Base-by-base conservation (phyloP, 2,888 invertebrate species). In the Ormyrus rosae region DNA sequence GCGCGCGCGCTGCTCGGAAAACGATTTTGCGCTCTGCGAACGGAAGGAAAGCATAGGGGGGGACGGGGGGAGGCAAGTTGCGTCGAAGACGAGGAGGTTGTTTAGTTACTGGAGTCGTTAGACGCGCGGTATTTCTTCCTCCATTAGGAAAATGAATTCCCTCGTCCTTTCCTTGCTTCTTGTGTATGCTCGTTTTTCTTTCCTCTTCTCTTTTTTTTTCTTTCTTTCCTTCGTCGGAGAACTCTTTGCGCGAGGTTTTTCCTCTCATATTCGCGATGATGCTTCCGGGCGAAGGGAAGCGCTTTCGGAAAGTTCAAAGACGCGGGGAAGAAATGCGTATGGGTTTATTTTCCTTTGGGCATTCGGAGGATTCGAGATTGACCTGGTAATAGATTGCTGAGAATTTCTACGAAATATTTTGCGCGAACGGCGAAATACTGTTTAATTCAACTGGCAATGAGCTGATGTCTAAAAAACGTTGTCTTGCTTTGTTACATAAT, bases 141-240 rank as follows among this genome's bases (percentile, higher is more conserved):
- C 88, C 88, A 88, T 88, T 88, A 88, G 87, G 88, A 85, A 88
- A 88, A 88, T 88, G 88, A 88, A 88, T 88, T 87, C 85, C 84
- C 72, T 10, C 46, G 64, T 53, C 1, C 69, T 50, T 63, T 71
- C 46, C 45, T 48, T 64, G 34, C 34, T 61, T 67, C 72, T 55
- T 60, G 69, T 13, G 8, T 56, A 19, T 58, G 9, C 50, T 50
- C 56, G 10, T n/a, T n/a, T 46, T 6, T 34, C 6, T 53, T 11
- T 34, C 6, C 8, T 9, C 50, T 53, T 8, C 53, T 68, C 11
- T 10, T 53, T 67, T 11, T 53, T 4, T 53, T 53, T 5, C 51
- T 53, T 53, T 53, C 56, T 4, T 8, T 56, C 56, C 9, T 1
- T 56, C 53, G 60, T 19, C 10, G 34, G 19, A 6, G 60, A 60